phyloP scores from a whole-genome alignment of 2,888 invertebrate genomes.

The Cataglyphis altisquamis region DNA sequence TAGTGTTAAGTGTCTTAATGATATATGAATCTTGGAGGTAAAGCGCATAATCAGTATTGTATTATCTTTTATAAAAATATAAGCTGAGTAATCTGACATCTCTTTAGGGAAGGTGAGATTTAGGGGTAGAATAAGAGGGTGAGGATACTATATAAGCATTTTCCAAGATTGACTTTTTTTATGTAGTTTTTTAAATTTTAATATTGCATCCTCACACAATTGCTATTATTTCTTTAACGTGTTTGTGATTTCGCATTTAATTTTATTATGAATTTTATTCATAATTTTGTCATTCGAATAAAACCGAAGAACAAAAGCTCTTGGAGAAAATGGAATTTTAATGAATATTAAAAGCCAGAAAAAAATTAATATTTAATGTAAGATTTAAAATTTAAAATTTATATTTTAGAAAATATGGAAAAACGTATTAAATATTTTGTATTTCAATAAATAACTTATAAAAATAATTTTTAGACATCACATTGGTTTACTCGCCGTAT shows the following conservation, averaged over 20 bases:
- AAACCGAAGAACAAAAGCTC: background rate
- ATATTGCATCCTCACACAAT: background rate
- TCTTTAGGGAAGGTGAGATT: constrained; percentile 1
- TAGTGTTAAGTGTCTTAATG: constrained; percentile 3
- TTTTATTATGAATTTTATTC: background rate
- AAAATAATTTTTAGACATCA: background rate
- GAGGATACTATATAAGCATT: background rate
- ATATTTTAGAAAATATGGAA: background rate
- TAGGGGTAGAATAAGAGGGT: background rate
- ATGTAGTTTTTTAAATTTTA: background rate
- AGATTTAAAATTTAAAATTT: background rate
- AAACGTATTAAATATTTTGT: background rate
- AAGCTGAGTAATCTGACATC: constrained; percentile 4
- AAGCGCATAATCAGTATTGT: background rate
- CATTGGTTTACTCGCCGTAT: background rate
- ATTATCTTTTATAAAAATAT: background rate
- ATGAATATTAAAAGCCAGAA: background rate
- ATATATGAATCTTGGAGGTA: background rate
- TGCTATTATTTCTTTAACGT: background rate
- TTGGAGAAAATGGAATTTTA: background rate
- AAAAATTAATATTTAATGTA: background rate
- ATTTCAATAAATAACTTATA: constrained; percentile 8
- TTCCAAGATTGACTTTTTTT: background rate
- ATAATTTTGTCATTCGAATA: background rate
- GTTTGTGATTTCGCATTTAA: background rate